A percentile compares a stretch with the other conserved stretches of the same genome.
Evolutionary conservation across 2,113 vertebrate species (phyloP).

Genomic region (Muntiacus muntjak): DNA sequence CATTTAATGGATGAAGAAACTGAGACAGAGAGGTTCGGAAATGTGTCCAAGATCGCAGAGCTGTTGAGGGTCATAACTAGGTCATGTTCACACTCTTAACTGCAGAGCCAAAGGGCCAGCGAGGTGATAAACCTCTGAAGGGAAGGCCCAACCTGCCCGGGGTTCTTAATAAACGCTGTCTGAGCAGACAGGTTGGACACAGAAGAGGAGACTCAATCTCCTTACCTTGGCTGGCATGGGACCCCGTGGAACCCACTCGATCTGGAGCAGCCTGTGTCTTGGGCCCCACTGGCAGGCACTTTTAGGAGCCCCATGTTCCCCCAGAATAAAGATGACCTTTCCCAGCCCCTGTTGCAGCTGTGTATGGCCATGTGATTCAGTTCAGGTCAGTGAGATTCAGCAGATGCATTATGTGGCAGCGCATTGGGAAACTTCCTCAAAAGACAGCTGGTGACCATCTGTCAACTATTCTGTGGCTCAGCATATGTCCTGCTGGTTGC

Average conservation of each 20-base stretch:
- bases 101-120: not conserved
- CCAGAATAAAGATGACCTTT: not conserved
- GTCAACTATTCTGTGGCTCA: not conserved
- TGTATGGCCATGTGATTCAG: not conserved
- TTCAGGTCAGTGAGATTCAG: not conserved
- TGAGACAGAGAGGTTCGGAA: not conserved
- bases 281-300: not conserved
- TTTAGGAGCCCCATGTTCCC: not conserved
- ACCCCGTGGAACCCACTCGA: not conserved
- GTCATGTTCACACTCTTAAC: not conserved
- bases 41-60: not conserved
- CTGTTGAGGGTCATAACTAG: not conserved
- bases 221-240: not conserved
- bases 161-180: not conserved
- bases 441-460: constrained; percentile 10
- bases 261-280: not conserved
- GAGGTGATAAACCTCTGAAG: too few species aligned
- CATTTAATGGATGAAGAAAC: not conserved
- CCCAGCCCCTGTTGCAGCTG: not conserved
- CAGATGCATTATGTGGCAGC: not conserved
- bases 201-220: not conserved
- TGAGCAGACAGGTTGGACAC: not conserved
- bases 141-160: not conserved
- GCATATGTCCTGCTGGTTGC: not conserved
- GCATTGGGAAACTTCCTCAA: not conserved